Conservation (phyloP, 2,113 vertebrate genomes). For the Camelus bactrianus region DNA sequence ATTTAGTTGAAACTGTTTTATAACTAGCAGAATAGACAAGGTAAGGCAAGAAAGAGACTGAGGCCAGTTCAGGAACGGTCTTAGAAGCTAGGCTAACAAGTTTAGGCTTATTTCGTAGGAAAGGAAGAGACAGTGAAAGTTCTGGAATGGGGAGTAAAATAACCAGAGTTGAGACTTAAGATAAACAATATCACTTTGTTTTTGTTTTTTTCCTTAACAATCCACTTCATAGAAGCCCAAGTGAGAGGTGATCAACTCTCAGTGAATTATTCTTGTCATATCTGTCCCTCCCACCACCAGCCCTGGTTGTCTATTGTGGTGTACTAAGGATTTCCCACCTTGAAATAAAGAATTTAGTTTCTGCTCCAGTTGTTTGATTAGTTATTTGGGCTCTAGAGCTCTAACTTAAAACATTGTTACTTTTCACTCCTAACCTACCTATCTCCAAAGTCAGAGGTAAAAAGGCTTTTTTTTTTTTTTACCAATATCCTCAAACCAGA, state of each 20-base stretch:
- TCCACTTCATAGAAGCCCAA: neutral
- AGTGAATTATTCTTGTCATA: neutral
- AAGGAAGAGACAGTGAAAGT: neutral
- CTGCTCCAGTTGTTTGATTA: neutral
- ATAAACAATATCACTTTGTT: neutral
- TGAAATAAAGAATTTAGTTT: conserved; percentile 28
- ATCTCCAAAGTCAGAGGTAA: neutral
- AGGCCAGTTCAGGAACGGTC: neutral
- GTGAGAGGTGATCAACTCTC: neutral
- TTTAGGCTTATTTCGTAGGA: neutral
- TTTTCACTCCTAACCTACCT: conserved; percentile 21
- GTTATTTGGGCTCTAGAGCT: neutral
- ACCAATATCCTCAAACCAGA: conserved; percentile 28
- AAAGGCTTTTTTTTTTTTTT: neutral
- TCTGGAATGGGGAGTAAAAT: neutral
- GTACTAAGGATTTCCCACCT: neutral
- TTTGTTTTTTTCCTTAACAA: neutral
- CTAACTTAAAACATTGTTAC: neutral
- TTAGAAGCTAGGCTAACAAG: neutral
- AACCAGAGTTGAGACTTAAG: conserved; percentile 1
- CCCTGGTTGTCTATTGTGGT: neutral
- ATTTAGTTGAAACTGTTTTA: neutral
- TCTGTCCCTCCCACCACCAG: neutral
- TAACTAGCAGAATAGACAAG: neutral
- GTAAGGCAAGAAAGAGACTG: neutral